Evolutionary conservation across 2,797 vertebrate species (phyloP).

Genomic region (Silurus aristotelis): DNA sequence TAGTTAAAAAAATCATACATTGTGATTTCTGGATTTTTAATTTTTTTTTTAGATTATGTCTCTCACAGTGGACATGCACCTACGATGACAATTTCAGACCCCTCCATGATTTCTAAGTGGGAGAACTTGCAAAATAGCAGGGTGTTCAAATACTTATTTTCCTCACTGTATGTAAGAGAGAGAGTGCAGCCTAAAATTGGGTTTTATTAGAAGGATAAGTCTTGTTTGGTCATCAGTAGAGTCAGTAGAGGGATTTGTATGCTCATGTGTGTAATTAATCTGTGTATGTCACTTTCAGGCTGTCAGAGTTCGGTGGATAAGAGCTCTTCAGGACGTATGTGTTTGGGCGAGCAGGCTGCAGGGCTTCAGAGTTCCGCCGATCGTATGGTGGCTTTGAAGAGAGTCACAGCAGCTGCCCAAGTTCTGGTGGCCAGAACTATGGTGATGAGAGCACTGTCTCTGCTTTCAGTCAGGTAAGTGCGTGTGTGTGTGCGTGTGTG

Average conservation of each 20-base stretch:
- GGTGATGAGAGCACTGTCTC: constrained; percentile 96
- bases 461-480: constrained; percentile 87
- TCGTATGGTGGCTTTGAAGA: constrained; percentile 89
- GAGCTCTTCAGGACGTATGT: constrained; percentile 88
- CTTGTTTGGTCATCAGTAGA: too few species aligned
- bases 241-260: background rate
- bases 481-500: constrained; percentile 12
- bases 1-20: too few species aligned
- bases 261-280: background rate
- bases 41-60: too few species aligned
- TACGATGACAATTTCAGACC: too few species aligned
- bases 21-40: too few species aligned
- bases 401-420: constrained; percentile 94
- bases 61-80: too few species aligned
- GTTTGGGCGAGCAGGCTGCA: constrained; percentile 92
- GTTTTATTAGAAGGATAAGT: too few species aligned
- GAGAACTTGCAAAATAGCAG: too few species aligned
- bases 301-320: constrained; percentile 95
- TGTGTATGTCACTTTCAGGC: constrained; percentile 69
- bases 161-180: background rate
- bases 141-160: too few species aligned
- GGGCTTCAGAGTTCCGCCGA: constrained; percentile 89
- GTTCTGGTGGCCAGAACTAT: constrained; percentile 96
- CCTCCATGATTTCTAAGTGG: too few species aligned
- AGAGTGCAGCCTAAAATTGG: background rate